These are phyloP conservation scores for Tetragonula carbonaria DNA, from an alignment of 2,888 invertebrate species.

Conservation along the genomic window DNA sequence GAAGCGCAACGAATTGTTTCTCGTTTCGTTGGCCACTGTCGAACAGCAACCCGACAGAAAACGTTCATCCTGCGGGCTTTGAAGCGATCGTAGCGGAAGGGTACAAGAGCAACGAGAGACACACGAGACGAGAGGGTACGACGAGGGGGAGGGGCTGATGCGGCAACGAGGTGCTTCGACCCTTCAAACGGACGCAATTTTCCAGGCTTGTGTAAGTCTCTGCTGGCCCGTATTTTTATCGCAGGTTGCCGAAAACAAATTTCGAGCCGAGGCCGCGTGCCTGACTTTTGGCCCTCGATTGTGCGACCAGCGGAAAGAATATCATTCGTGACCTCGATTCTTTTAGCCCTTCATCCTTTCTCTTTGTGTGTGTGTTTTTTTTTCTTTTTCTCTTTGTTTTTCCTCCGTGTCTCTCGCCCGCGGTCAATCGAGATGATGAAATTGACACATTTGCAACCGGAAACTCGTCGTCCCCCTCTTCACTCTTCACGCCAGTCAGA, in stretches of 20 bases:
- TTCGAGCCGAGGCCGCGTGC: conserved; percentile 14
- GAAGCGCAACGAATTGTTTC: conserved; percentile 65
- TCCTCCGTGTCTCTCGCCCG: too few relatives aligned
- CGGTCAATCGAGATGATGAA: conserved; percentile 6
- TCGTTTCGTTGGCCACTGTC: conserved; percentile 67
- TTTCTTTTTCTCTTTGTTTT: too few relatives aligned
- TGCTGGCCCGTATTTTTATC: conserved; percentile 59
- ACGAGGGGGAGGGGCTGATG: not conserved
- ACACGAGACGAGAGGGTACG: not conserved
- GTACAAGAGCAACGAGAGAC: not conserved
- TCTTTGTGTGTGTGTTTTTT: too few relatives aligned
- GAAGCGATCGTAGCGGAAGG: conserved; percentile 42
- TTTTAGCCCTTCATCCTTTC: not conserved
- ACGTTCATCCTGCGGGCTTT: conserved; percentile 59
- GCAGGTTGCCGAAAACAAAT: conserved; percentile 53
- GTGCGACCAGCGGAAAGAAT: conserved; percentile 41
- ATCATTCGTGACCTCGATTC: conserved; percentile 54
- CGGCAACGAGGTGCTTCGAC: conserved; percentile 50
- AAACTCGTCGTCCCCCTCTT: not conserved
- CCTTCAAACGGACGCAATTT: conserved; percentile 63
- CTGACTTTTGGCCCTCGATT: conserved; percentile 3
- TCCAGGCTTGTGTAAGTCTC: conserved; percentile 54
- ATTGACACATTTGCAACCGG: not conserved
- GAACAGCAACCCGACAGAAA: conserved; percentile 56
- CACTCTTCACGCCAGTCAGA: too few relatives aligned